Base-by-base conservation (phyloP, 2,888 invertebrate genomes). In the Aphidius colemani region DNA sequence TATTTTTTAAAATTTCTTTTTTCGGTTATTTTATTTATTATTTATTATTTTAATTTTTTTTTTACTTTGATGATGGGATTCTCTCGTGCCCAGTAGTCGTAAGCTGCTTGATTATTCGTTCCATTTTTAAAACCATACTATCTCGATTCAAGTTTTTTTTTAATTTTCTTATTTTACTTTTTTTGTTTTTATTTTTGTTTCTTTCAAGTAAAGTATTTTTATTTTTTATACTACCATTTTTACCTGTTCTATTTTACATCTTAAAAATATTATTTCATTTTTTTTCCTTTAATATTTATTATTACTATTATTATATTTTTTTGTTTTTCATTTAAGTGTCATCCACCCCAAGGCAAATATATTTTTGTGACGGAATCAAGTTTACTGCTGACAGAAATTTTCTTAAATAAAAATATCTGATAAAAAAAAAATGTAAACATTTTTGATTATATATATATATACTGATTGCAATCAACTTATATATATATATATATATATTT, bases 51-150 rank as follows among this genome's bases (percentile, higher is more conserved):
- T 30, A 30, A 30, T 30, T 30, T 30, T 30, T 30, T 49, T 44
- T 45, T 18, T 30, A 44, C 51, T 50, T 57, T 58, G 64, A 63
- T 62, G 66, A 71, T 69, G 66, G 65, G 58, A 64, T 66, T 64
- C 62, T 67, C 63, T 65, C 70, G 69, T 71, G 71, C 64, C 63
- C 58, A 59, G 57, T 50, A 67, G 70, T 65, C 61, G 64, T 70
- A 69, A 69, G 67, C 57, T 64, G 61, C 67, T 70, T 69, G 64
- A 66, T 70, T 67, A 68, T 68, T 70, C 67, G 62, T 67, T 56
- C 55, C 53, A 64, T 65, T 59, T 60, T 59, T 61, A 59, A 51
- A 45, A 30, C 39, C 44, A 11, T 43, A 53, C 63, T 53, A 45
- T 59, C 51, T 59, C 53, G 10, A 53, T 57, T 57, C n/a, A 30